Evolutionary conservation across 2,888 invertebrate species (phyloP).

Genomic region (Petrolisthes cinctipes): DNA sequence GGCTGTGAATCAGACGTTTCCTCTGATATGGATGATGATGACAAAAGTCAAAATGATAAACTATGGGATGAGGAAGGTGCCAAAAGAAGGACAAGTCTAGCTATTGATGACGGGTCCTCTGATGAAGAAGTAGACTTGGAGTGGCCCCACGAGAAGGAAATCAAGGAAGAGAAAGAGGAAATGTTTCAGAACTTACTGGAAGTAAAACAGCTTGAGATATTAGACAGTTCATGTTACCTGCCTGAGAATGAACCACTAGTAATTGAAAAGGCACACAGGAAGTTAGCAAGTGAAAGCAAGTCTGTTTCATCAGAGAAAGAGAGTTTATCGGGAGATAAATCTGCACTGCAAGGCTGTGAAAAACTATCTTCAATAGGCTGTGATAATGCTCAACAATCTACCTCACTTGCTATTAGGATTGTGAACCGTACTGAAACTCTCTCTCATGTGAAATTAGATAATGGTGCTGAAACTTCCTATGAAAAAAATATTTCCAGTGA

Average conservation of each 20-base stretch:
- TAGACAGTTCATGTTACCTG: conserved; percentile 69
- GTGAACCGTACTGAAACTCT: conserved; percentile 51
- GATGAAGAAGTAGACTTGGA: conserved; percentile 61
- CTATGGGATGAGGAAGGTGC: conserved; percentile 64
- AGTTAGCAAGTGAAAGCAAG: conserved; percentile 38
- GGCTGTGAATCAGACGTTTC: conserved; percentile 71
- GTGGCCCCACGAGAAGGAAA: conserved; percentile 53
- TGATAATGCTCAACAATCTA: conserved; percentile 61
- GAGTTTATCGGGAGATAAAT: conserved; percentile 37
- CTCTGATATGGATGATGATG: conserved; percentile 55
- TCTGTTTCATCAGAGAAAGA: conserved; percentile 51
- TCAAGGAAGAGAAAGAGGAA: conserved; percentile 45
- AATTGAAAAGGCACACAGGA: conserved; percentile 68
- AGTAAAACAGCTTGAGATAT: conserved; percentile 69
- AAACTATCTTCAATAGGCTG: conserved; percentile 49
- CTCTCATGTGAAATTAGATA: conserved; percentile 28
- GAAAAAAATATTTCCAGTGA: conserved; percentile 41
- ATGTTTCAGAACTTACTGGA: conserved; percentile 68
- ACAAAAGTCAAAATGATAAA: conserved; percentile 60
- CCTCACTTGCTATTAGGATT: conserved; percentile 48
- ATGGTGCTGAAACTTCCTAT: conserved; percentile 40
- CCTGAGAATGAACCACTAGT: conserved; percentile 67
- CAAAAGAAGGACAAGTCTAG: conserved; percentile 65
- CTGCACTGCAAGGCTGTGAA: conserved; percentile 57
- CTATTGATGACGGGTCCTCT: conserved; percentile 69